Base-by-base conservation (phyloP, 2,888 invertebrate species). In the Pterobdella sp. region DNA sequence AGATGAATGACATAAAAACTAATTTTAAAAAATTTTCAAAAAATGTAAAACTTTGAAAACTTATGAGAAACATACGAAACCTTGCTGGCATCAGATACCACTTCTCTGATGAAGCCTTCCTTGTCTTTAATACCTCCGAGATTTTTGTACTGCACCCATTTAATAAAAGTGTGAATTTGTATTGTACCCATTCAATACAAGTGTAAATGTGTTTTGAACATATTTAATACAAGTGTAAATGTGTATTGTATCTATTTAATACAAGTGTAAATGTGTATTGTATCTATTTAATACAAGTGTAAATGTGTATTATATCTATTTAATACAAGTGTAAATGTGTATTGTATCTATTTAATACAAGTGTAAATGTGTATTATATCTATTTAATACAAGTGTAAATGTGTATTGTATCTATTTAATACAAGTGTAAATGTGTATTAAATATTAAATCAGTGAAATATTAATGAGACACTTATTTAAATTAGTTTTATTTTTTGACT, bases 81-180 rank as follows among this genome's bases (percentile, higher is more conserved):
- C 67, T n/a, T 36, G 67, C 67, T 67, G 1, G 67, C 67, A 4
- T 34, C n/a, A 67, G 29, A 32, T 2, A 67, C 37, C 36, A 36
- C 34, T 22, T 36, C 67, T 26, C 31, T 37, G 42, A 67, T n/a
- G 67, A 36, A 67, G 14, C 29, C 36, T 26, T 3, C 36, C 31
- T 42, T 67, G 67, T 67, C 67, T 37, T 34, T 36, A 4, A 29
- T 67, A 1, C 26, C n/a, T 36, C 36, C 67, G 10, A 67, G 22
- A 37, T 67, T 67, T 22, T 36, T 31, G 67, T 34, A 34, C 67
- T 67, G 34, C 7, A 14, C 49, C 7, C 22, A 42, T 42, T 42
- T 42, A 42, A 42, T 14, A 42, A 42, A 42, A 42, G 49, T 42
- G 22, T 14, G 22, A 42, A 42, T 42, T 42, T 14, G 7, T 7